These are phyloP conservation scores for Syndactyla subalaris DNA, from an alignment of 2,797 vertebrate genomes.

Conservation along the genomic window DNA sequence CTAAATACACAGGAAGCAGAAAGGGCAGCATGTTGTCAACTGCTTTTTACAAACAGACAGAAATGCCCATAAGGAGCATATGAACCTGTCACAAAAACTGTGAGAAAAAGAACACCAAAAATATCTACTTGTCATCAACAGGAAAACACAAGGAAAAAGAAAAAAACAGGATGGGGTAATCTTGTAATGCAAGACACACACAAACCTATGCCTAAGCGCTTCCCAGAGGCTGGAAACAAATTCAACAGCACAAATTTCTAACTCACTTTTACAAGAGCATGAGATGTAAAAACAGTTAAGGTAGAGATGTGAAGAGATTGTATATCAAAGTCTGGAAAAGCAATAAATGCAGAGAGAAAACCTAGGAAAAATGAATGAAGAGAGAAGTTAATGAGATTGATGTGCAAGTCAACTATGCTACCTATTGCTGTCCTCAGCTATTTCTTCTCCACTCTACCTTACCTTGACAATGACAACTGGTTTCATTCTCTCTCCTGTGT, in stretches of 20 bases:
- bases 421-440: background rate
- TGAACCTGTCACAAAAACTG: background rate
- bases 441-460: background rate
- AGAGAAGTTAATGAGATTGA: background rate
- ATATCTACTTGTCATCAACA: background rate
- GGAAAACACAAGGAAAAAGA: background rate
- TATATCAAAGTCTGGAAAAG: background rate
- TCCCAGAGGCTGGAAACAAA: background rate
- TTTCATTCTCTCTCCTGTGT: background rate
- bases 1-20: background rate
- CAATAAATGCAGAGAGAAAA: background rate
- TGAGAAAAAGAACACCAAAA: background rate
- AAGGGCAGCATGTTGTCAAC: background rate
- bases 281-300: background rate
- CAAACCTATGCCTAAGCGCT: background rate
- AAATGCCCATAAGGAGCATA: background rate
- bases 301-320: background rate
- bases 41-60: background rate
- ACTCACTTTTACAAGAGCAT: background rate
- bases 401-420: background rate
- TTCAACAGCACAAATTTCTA: background rate
- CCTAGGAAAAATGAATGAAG: background rate
- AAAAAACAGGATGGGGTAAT: background rate
- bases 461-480: background rate
- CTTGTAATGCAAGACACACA: background rate